Evolutionary conservation across 2,113 vertebrate species (phyloP).

Genomic region (Leptodactylus fuscus): DNA sequence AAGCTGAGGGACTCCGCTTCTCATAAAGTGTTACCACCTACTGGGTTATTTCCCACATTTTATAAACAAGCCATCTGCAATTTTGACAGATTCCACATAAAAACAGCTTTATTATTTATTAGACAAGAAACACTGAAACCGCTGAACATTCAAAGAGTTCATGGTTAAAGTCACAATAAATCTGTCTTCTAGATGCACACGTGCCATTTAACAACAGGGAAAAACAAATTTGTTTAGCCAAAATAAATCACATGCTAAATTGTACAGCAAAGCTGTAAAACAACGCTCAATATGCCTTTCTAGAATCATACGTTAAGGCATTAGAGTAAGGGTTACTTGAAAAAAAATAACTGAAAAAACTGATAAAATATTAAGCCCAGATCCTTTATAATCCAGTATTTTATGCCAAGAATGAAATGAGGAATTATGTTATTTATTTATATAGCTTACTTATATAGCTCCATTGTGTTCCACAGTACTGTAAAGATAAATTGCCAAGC

Average conservation of each 20-base stretch:
- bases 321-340: too few species aligned
- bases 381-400: too few species aligned
- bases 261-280: too few species aligned
- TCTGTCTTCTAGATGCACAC: not conserved
- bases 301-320: not conserved
- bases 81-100: constrained; percentile 45
- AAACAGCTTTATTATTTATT: constrained; percentile 51
- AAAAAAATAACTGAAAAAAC: too few species aligned
- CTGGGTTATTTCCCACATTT: constrained; percentile 53
- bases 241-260: constrained; percentile 10
- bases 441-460: too few species aligned
- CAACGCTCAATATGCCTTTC: too few species aligned
- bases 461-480: too few species aligned
- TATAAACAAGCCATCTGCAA: constrained; percentile 29
- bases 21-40: constrained; percentile 43
- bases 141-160: not conserved
- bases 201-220: not conserved
- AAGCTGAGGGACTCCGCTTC: constrained; percentile 26
- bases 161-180: constrained; percentile 25
- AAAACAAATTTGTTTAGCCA: not conserved
- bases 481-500: too few species aligned
- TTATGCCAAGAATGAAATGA: too few species aligned
- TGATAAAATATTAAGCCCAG: too few species aligned
- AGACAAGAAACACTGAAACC: constrained; percentile 37
- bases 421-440: too few species aligned